A percentile compares a stretch with the other conserved stretches of the same genome.
Evolutionary conservation across 2,797 vertebrate genomes (phyloP).

Genomic region (Cryptoblepharus egeriae): DNA sequence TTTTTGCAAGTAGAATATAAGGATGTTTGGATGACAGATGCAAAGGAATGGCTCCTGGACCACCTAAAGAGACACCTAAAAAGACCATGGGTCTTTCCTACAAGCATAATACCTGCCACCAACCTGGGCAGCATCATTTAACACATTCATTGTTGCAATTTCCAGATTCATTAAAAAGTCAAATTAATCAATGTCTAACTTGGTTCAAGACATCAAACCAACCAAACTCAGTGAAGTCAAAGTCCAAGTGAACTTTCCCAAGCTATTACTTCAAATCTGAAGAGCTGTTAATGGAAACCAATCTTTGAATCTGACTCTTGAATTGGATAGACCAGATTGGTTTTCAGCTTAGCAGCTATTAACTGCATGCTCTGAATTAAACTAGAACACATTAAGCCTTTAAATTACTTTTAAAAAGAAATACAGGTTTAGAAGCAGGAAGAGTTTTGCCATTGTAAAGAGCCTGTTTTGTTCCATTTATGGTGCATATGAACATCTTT

Average conservation of each 20-base stretch:
- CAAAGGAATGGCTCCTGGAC: neutral
- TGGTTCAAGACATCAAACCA: neutral
- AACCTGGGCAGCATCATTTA: neutral
- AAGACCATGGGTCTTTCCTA: neutral
- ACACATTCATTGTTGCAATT: constrained; percentile 22
- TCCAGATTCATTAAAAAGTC: constrained; percentile 23
- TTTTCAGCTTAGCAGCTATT: constrained; percentile 27
- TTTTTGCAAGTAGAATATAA: neutral
- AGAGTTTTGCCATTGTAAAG: neutral
- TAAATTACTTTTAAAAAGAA: constrained; percentile 31
- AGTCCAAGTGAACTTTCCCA: neutral
- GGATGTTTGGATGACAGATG: neutral
- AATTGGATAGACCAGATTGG: constrained; percentile 17
- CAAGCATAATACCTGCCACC: neutral
- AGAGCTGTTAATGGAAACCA: constrained; percentile 20
- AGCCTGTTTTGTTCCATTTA: neutral
- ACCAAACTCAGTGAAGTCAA: neutral
- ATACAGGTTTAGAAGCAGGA: constrained; percentile 18
- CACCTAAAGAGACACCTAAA: neutral
- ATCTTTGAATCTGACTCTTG: constrained; percentile 28
- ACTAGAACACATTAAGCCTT: constrained; percentile 40
- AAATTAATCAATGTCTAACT: constrained; percentile 33
- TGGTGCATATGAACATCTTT: neutral
- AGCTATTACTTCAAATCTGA: constrained; percentile 23
- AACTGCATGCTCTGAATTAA: constrained; percentile 38